Conservation (phyloP, 2,113 vertebrate species). For the Sinosuthora webbiana region DNA sequence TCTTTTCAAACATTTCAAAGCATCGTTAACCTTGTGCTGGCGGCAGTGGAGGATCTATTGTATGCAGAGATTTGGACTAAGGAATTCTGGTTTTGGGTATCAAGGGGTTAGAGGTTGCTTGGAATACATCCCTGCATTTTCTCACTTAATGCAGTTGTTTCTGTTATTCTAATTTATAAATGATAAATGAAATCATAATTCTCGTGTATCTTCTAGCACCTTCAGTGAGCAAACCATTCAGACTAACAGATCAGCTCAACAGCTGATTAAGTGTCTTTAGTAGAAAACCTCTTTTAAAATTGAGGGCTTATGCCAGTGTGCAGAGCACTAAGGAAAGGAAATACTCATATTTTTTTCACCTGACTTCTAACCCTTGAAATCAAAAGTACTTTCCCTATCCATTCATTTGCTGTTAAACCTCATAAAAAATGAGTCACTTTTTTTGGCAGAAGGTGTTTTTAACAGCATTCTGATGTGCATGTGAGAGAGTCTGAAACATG, state of each 20-base stretch:
- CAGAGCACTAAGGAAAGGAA: slow-evolving; percentile 48
- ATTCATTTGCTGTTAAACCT: slow-evolving; percentile 56
- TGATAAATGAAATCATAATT: not conserved
- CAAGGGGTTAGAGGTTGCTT: not conserved
- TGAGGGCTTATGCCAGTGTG: slow-evolving; percentile 39
- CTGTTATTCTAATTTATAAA: not conserved
- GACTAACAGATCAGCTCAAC: not conserved
- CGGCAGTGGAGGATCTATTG: not conserved
- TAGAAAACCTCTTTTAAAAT: slow-evolving; percentile 51
- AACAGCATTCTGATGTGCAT: not conserved
- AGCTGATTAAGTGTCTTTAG: slow-evolving; percentile 18
- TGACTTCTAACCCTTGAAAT: slow-evolving; percentile 74
- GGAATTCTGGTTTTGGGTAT: not conserved
- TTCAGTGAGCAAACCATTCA: not conserved
- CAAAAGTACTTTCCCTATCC: slow-evolving; percentile 59
- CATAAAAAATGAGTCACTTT: slow-evolving; percentile 60
- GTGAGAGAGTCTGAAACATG: not conserved
- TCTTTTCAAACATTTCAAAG: not conserved
- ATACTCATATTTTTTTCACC: slow-evolving; percentile 63
- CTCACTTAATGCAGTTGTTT: not conserved
- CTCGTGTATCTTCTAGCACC: not conserved
- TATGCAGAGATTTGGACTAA: not conserved
- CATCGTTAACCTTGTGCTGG: not conserved
- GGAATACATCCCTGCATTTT: not conserved
- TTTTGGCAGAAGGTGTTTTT: slow-evolving; percentile 35